Percentiles rank a stretch among this genome's conserved stretches.
phyloP scores from a whole-genome alignment of 2,888 invertebrate genomes.

The Griposia aprilina region DNA sequence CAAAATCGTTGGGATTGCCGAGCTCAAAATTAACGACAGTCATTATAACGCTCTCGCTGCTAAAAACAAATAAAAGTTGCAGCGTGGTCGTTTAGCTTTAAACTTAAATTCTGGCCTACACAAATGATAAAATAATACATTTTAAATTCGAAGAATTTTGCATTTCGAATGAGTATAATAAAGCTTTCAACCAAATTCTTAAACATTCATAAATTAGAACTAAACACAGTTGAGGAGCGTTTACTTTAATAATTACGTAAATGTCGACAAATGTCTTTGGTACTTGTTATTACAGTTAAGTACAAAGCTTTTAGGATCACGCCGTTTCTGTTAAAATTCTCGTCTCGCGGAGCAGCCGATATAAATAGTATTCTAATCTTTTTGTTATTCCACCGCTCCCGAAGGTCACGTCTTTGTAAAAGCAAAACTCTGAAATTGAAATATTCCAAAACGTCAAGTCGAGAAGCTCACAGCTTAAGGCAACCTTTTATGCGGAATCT shows the following conservation, averaged over 20 bases:
- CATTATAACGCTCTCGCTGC: constrained; percentile 74
- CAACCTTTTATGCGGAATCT: constrained; percentile 55
- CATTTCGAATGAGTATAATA: constrained; percentile 51
- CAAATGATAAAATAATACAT: constrained; percentile 60
- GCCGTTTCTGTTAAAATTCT: constrained; percentile 45
- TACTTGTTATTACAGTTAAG: constrained; percentile 60
- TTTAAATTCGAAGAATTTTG: constrained; percentile 50
- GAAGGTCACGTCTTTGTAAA: constrained; percentile 42
- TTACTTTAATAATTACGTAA: constrained; percentile 62
- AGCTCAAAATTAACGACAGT: constrained; percentile 76
- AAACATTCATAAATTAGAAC: constrained; percentile 64
- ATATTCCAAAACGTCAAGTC: constrained; percentile 49
- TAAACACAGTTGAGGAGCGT: constrained; percentile 52
- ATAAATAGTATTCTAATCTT: constrained; percentile 58
- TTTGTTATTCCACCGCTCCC: constrained; percentile 48
- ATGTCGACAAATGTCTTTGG: constrained; percentile 54
- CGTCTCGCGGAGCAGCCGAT: constrained; percentile 43
- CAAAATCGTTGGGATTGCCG: constrained; percentile 73
- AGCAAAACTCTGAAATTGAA: constrained; percentile 47
- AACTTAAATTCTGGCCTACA: constrained; percentile 62
- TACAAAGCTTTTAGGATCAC: constrained; percentile 61
- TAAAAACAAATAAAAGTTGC: constrained; percentile 76
- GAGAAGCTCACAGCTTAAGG: constrained; percentile 45
- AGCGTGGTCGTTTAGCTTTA: constrained; percentile 66
- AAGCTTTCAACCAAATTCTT: constrained; percentile 53